A percentile compares a stretch with the other conserved stretches of the same genome.
Evolutionary conservation across 2,113 vertebrate species (phyloP).

Genomic region (Phrynosoma platyrhinos): DNA sequence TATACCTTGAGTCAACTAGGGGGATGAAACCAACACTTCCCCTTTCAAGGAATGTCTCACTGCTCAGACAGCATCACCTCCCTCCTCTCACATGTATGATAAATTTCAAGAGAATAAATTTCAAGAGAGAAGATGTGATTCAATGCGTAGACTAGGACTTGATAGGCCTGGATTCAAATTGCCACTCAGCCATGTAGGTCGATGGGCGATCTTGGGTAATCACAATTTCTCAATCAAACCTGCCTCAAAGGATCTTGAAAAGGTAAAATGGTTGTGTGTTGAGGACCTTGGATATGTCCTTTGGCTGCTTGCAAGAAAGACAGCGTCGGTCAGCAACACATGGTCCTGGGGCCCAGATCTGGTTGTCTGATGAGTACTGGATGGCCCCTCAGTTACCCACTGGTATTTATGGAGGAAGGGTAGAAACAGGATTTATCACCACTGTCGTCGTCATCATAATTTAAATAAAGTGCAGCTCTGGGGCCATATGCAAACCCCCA

Average conservation of each 20-base stretch:
- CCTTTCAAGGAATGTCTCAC: no score
- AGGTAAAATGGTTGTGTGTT: not conserved
- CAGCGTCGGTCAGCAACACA: not conserved
- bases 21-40: no score
- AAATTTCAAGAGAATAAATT: not conserved
- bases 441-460: no score
- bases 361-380: not conserved
- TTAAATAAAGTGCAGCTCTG: no score
- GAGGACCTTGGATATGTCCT: not conserved
- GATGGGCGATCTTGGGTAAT: not conserved
- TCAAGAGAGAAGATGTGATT: not conserved
- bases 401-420: not conserved
- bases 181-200: not conserved
- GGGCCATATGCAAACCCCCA: no score
- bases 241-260: not conserved
- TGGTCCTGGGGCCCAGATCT: no score
- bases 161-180: not conserved
- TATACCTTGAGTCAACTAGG: not conserved
- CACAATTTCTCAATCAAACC: not conserved
- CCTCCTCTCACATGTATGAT: not conserved
- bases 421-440: no score
- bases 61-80: not conserved
- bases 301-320: not conserved
- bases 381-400: not conserved
- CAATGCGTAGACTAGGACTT: not conserved